Evolutionary conservation across 2,888 invertebrate species (phyloP).

Genomic region (Pyrrhosoma nymphula): DNA sequence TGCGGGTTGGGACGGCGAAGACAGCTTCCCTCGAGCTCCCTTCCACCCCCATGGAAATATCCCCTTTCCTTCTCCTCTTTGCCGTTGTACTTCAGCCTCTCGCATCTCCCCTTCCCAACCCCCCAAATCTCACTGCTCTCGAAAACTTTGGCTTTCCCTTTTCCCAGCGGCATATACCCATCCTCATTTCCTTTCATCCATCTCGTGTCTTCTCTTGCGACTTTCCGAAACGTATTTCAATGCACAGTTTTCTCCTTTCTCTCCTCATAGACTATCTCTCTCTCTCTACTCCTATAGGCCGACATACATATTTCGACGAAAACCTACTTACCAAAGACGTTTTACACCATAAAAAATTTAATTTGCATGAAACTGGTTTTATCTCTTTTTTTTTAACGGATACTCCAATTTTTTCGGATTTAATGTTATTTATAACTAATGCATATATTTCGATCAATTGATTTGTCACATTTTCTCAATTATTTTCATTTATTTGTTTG

Average conservation of each 20-base stretch:
- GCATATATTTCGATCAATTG: too few relatives aligned
- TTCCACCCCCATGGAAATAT: background rate
- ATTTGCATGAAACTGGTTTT: too few relatives aligned
- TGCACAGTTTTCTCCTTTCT: background rate
- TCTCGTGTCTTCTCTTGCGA: background rate
- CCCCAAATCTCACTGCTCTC: background rate
- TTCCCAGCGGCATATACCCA: background rate
- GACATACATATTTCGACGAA: too few relatives aligned
- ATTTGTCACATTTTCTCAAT: too few relatives aligned
- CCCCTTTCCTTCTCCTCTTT: background rate
- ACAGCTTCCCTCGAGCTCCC: background rate
- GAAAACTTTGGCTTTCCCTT: background rate
- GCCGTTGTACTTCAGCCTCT: background rate
- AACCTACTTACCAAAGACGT: too few relatives aligned
- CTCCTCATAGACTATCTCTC: background rate
- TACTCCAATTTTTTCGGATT: too few relatives aligned
- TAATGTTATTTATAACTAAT: too few relatives aligned
- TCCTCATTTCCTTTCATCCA: constrained; percentile 14
- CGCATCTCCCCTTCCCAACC: background rate
- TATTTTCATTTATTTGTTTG: too few relatives aligned
- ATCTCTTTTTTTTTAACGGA: too few relatives aligned
- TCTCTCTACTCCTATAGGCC: background rate
- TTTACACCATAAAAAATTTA: too few relatives aligned
- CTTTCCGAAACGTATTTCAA: background rate
- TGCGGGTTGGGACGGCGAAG: background rate